Evolutionary conservation across 1,140 invertebrate species (phyloP), one percentile per base, ranked within the genome.

Genomic region (Lepidurus packardi): DNA sequence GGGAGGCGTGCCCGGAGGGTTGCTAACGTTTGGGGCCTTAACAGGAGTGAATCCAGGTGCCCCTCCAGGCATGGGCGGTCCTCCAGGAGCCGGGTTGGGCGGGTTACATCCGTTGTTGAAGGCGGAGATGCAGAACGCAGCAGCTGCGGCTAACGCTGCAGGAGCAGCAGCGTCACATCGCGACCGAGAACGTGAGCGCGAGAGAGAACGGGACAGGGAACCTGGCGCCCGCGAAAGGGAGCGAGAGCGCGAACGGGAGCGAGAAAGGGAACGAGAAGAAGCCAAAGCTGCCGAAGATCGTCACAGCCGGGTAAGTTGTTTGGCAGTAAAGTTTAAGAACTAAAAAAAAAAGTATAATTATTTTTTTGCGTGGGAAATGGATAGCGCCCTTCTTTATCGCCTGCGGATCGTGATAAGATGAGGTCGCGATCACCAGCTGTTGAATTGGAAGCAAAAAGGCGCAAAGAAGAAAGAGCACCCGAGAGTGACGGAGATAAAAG

Each of bases 401-500:
- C 75, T 16, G 75, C 75, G 24, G 75, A 77, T 43, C 75, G 75
- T 34, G 75, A 77, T 34, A 78, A 78, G 43, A 44, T 74, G 43
- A 21, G 78, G 43, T 75, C 78, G n/a, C 73, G 78, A 13, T 78
- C 78, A 4, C 78, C 78, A 2, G 44, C 34, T 21, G 75, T 25
- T 44, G 78, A 78, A 44, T 7, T 78, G 11, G 78, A 78, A 74
- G 34, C 43, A 25, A 78, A 78, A 34, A 73, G 78, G 34, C 78
- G 78, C 24, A 78, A 78, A 44, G 78, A 78, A 24, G 78, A 78
- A 34, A 73, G 78, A 34, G 78, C 78, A 43, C 65, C 73, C 42
- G 94, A 96, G 83, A 96, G 94, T 87, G 96, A 98, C 86, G 95
- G 93, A 78, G 96, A 98, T 85, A 97, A 97, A 87, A 97, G 95